These are phyloP conservation scores for Lobophora halterata DNA, from an alignment of 2,888 invertebrate species.

Conservation along the genomic window DNA sequence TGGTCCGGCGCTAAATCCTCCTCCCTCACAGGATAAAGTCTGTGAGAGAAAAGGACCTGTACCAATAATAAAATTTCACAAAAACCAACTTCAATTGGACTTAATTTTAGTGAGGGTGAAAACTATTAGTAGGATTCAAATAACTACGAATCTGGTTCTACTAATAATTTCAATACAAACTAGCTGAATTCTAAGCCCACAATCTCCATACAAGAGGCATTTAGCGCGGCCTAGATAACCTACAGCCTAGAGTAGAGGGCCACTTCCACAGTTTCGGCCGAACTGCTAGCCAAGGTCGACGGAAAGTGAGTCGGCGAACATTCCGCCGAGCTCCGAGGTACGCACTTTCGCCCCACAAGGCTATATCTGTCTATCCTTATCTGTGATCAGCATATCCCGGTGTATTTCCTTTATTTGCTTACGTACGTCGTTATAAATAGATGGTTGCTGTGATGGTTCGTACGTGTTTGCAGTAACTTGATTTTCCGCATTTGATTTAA, in stretches of 20 bases:
- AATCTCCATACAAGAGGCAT: constrained; percentile 29
- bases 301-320: constrained; percentile 60
- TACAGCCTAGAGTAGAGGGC: constrained; percentile 24
- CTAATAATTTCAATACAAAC: not conserved
- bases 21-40: too few relatives aligned
- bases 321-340: constrained; percentile 48
- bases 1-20: too few relatives aligned
- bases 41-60: too few relatives aligned
- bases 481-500: too few relatives aligned
- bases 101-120: too few relatives aligned
- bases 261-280: constrained; percentile 49
- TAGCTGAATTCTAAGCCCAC: constrained; percentile 9
- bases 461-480: too few relatives aligned
- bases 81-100: too few relatives aligned
- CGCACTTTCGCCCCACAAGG: constrained; percentile 69
- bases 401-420: constrained; percentile 17
- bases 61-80: too few relatives aligned
- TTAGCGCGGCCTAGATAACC: constrained; percentile 30
- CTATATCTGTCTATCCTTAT: constrained; percentile 37
- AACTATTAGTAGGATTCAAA: too few relatives aligned
- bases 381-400: constrained; percentile 27
- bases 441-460: too few relatives aligned
- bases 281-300: constrained; percentile 50
- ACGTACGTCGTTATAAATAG: constrained; percentile 3
- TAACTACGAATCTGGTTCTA: not conserved